Conservation (phyloP, 92 coral and sea anemone genomes). For the Paragorgia papillata region DNA sequence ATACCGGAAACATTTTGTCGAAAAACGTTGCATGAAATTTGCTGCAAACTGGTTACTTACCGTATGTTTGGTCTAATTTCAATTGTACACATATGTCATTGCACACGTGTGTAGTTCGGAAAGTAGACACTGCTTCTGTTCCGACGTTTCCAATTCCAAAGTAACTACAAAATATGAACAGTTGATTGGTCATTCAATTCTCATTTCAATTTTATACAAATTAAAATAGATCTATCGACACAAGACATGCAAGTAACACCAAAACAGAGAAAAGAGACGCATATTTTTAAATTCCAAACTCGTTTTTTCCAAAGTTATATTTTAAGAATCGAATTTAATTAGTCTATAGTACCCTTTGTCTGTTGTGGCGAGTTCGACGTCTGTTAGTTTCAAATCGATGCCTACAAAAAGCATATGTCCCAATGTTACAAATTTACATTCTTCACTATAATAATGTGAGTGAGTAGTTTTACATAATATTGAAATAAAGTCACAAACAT, state of each 20-base stretch:
- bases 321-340: background rate
- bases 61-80: background rate
- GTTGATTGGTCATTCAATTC: too few relatives aligned
- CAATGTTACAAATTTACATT: background rate
- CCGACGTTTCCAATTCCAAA: constrained; percentile 55
- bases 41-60: background rate
- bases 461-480: too few relatives aligned
- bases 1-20: background rate
- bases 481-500: too few relatives aligned
- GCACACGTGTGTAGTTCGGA: constrained; percentile 39
- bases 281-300: too few relatives aligned
- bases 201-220: too few relatives aligned
- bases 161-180: constrained; percentile 35
- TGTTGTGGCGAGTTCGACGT: too few relatives aligned
- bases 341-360: constrained; percentile 48
- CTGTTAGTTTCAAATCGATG: constrained; percentile 11
- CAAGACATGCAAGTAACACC: too few relatives aligned
- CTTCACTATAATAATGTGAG: background rate
- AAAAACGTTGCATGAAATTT: too few relatives aligned
- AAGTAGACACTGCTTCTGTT: constrained; percentile 27
- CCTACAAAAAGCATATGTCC: constrained; percentile 33
- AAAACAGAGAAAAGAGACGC: too few relatives aligned
- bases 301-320: too few relatives aligned
- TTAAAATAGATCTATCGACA: too few relatives aligned
- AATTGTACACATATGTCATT: constrained; percentile 28